A percentile compares a stretch with the other conserved stretches of the same genome.
Conservation (phyloP, 1,140 invertebrate species). For the Caenorhabditis elegans region DNA sequence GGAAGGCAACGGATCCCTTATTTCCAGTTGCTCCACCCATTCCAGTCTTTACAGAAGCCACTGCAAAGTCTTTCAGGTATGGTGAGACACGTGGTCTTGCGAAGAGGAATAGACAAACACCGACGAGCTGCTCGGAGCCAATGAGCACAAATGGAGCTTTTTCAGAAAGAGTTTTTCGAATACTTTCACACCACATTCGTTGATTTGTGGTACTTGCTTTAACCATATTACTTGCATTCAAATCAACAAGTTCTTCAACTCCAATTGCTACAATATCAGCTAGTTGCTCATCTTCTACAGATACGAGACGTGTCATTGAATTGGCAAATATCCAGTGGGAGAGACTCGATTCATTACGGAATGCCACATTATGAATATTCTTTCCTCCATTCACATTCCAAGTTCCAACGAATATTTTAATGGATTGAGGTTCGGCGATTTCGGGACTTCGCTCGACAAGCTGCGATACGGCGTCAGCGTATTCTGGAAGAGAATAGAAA, state of each 20-base stretch:
- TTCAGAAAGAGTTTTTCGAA: conserved; percentile 77
- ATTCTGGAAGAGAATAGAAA: conserved; percentile 66
- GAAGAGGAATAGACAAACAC: conserved; percentile 94
- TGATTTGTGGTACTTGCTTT: conserved; percentile 94
- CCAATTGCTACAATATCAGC: conserved; percentile 86
- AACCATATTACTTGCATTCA: conserved; percentile 97
- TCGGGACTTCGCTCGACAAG: conserved; percentile 76
- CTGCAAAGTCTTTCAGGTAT: conserved; percentile 72
- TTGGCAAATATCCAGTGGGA: conserved; percentile 89
- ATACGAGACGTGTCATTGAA: conserved; percentile 19
- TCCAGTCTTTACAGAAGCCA: conserved; percentile 93
- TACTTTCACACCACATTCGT: conserved; percentile 88
- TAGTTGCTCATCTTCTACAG: conserved; percentile 48
- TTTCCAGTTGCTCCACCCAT: conserved; percentile 81
- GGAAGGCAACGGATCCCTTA: conserved; percentile 85
- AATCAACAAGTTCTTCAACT: conserved; percentile 98
- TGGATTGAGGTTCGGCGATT: conserved; percentile 76
- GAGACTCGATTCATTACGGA: conserved; percentile 83
- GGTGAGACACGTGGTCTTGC: conserved; percentile 82
- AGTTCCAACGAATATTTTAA: conserved; percentile 83
- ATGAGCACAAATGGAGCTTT: conserved; percentile 82
- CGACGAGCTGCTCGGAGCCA: conserved; percentile 93
- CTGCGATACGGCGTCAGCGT: conserved; percentile 67
- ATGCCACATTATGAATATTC: conserved; percentile 80
- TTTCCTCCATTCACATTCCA: conserved; percentile 99